A percentile compares a stretch with the other conserved stretches of the same genome.
These are phyloP conservation scores for Hetaerina titia DNA, from an alignment of 2,888 invertebrate species.

Conservation along the genomic window DNA sequence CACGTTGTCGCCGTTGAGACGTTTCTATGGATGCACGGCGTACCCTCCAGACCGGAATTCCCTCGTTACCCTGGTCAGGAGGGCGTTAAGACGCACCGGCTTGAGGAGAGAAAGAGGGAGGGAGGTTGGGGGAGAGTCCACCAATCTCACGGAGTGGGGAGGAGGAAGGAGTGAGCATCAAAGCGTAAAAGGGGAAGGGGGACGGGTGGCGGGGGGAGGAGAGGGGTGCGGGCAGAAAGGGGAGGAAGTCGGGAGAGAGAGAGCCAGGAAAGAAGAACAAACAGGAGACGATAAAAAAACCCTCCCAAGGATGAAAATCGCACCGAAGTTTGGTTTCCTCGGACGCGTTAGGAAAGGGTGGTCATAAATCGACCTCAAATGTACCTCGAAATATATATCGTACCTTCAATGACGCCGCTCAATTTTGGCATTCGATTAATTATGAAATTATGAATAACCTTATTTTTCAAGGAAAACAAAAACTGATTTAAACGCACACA, in stretches of 20 bases:
- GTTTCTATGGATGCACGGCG: constrained; percentile 51
- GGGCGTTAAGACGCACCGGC: constrained; percentile 48
- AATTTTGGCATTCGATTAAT: no score
- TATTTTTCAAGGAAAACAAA: no score
- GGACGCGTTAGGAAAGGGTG: neutral
- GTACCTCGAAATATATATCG: no score
- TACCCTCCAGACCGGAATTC: constrained; percentile 50
- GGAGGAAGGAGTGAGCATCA: constrained; percentile 42
- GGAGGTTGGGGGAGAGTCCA: neutral
- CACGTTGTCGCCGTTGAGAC: constrained; percentile 49
- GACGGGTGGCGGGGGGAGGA: neutral
- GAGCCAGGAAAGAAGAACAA: neutral
- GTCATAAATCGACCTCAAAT: neutral
- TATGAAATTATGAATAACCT: no score
- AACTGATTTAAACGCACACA: no score
- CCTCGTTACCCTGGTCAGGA: constrained; percentile 56
- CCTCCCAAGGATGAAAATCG: neutral
- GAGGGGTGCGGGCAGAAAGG: neutral
- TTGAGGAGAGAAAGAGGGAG: constrained; percentile 39
- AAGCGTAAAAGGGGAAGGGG: constrained; percentile 3
- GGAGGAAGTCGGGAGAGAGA: neutral
- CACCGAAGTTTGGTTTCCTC: neutral
- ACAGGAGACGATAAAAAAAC: neutral
- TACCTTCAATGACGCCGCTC: no score
- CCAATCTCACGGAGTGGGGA: neutral